Conservation (phyloP, 1,140 invertebrate species). For the Phocides pigmalion region DNA sequence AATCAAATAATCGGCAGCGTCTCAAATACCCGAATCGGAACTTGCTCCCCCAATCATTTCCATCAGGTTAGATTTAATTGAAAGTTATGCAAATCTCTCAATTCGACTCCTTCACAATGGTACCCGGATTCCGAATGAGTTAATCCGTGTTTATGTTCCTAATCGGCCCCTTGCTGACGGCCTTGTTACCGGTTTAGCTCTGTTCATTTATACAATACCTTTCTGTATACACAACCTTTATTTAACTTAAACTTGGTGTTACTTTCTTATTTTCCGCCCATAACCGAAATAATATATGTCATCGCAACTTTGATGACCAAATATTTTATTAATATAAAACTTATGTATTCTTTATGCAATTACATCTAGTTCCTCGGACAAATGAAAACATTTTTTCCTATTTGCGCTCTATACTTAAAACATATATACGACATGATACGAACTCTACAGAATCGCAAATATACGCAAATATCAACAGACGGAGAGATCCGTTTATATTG, state of each 20-base stretch:
- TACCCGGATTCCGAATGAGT: constrained; percentile 81
- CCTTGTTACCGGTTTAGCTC: constrained; percentile 74
- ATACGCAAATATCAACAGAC: no score
- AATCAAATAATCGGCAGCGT: constrained; percentile 29
- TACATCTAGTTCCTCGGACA: no score
- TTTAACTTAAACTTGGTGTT: constrained; percentile 37
- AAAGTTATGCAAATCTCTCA: constrained; percentile 83
- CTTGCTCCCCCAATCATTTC: constrained; percentile 70
- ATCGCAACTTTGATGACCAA: no score
- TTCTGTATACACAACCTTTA: constrained; percentile 56
- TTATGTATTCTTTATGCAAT: no score
- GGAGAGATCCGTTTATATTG: no score
- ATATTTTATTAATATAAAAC: no score
- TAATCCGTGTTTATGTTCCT: constrained; percentile 82
- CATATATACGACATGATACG: no score
- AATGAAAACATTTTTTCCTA: no score
- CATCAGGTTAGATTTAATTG: constrained; percentile 80
- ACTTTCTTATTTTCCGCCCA: background rate
- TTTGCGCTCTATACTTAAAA: no score
- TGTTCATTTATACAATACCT: constrained; percentile 78
- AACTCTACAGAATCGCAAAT: no score
- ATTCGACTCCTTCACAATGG: constrained; percentile 81
- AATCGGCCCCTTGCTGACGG: constrained; percentile 77
- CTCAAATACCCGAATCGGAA: constrained; percentile 53
- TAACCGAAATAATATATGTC: no score